Evolutionary conservation across 2,888 invertebrate species (phyloP).

Genomic region (Xestia sexstrigata): DNA sequence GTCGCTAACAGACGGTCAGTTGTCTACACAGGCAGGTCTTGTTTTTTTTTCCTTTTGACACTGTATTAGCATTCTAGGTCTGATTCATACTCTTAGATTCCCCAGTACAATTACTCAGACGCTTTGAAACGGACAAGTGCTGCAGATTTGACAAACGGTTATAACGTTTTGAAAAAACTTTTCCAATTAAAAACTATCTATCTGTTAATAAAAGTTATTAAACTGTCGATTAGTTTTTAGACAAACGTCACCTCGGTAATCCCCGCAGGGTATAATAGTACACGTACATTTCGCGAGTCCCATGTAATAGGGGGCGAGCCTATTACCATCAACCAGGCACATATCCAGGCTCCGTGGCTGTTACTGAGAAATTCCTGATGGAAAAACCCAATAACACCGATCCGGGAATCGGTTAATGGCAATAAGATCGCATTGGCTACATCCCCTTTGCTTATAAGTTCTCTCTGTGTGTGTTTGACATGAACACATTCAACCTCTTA

Average conservation of each 20-base stretch:
- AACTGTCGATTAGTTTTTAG: slow-evolving; percentile 25
- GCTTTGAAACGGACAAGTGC: slow-evolving; percentile 29
- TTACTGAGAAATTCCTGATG: no score
- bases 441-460: background rate
- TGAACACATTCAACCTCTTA: background rate
- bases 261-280: no score
- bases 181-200: slow-evolving; percentile 43
- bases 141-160: slow-evolving; percentile 48
- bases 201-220: slow-evolving; percentile 1
- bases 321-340: no score
- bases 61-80: background rate
- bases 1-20: background rate
- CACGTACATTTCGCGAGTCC: no score
- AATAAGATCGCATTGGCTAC: background rate
- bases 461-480: background rate
- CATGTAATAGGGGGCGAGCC: no score
- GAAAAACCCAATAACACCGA: no score
- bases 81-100: slow-evolving; percentile 11
- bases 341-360: no score
- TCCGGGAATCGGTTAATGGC: background rate
- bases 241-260: background rate
- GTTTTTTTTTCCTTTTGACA: background rate
- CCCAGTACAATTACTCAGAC: slow-evolving; percentile 32
- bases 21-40: background rate
- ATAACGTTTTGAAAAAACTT: slow-evolving; percentile 34